Evolutionary conservation across 1,140 invertebrate genomes (phyloP).

Genomic region (Drosophila simulans): DNA sequence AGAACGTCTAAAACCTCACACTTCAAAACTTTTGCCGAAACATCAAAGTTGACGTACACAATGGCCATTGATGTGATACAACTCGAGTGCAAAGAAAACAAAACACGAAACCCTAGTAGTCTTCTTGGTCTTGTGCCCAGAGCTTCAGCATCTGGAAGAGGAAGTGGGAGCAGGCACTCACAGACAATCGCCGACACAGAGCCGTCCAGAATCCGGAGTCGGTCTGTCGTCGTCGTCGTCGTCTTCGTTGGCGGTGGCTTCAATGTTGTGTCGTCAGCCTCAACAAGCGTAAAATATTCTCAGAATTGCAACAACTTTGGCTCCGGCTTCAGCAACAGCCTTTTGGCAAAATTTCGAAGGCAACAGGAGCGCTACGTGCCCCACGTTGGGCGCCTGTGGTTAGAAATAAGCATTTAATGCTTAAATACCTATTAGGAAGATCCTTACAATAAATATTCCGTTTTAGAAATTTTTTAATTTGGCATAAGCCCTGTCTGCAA

Average conservation of each 20-base stretch:
- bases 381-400: neutral
- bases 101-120: conserved; percentile 74
- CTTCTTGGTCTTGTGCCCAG: conserved; percentile 40
- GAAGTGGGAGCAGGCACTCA: conserved; percentile 20
- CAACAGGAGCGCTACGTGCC: conserved; percentile 42
- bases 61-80: conserved; percentile 83
- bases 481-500: too few relatives aligned
- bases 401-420: neutral
- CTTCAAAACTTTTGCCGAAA: conserved; percentile 83
- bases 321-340: conserved; percentile 49
- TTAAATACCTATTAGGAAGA: neutral
- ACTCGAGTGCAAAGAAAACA: conserved; percentile 83
- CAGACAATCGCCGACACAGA: neutral
- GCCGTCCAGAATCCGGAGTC: conserved; percentile 7
- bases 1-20: conserved; percentile 83
- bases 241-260: conserved; percentile 74
- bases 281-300: conserved; percentile 83
- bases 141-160: conserved; percentile 29
- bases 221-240: conserved; percentile 49
- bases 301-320: conserved; percentile 78
- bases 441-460: neutral
- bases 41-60: conserved; percentile 83
- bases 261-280: conserved; percentile 69
- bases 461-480: neutral
- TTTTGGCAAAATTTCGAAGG: conserved; percentile 68